Percentiles rank a stretch among this genome's conserved stretches.
phyloP scores from a whole-genome alignment of 2,888 invertebrate species.

The Thalpophila matura region DNA sequence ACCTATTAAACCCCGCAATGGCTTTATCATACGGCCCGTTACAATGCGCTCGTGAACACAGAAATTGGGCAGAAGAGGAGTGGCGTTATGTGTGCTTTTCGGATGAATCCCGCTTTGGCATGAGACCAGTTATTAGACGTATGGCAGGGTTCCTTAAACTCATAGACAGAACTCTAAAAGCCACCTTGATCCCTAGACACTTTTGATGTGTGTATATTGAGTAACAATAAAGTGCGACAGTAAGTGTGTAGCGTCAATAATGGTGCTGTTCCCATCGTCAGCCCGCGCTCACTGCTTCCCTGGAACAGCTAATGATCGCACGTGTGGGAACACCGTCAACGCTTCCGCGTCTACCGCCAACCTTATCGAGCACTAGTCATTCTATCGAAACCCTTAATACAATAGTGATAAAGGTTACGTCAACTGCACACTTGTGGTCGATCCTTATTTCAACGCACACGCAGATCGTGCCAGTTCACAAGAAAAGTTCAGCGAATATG shows the following conservation, averaged over 20 bases:
- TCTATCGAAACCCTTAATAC: conserved; percentile 22
- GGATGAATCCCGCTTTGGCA: too few species aligned
- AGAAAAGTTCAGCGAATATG: conserved; percentile 60
- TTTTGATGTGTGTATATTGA: too few species aligned
- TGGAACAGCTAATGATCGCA: conserved; percentile 83
- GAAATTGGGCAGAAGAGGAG: too few species aligned
- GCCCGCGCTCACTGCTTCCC: conserved; percentile 68
- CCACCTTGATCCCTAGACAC: too few species aligned
- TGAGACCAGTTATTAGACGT: too few species aligned
- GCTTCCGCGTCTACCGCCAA: conserved; percentile 74
- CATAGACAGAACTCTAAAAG: too few species aligned
- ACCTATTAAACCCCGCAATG: too few species aligned
- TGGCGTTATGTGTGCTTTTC: too few species aligned
- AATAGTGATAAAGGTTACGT: conserved; percentile 14
- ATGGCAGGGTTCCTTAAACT: too few species aligned
- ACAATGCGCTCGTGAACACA: too few species aligned
- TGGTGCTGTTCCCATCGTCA: conserved; percentile 77
- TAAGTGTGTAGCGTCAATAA: conserved; percentile 71
- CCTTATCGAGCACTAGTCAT: not conserved
- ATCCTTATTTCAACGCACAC: conserved; percentile 60
- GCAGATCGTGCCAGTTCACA: conserved; percentile 60
- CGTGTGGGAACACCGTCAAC: conserved; percentile 77
- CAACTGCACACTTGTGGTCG: conserved; percentile 14
- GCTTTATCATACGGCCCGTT: too few species aligned
- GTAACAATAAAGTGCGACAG: conserved; percentile 47